These are phyloP conservation scores for Takifugu ocellatus DNA, from an alignment of 2,797 vertebrate genomes.

Conservation along the genomic window DNA sequence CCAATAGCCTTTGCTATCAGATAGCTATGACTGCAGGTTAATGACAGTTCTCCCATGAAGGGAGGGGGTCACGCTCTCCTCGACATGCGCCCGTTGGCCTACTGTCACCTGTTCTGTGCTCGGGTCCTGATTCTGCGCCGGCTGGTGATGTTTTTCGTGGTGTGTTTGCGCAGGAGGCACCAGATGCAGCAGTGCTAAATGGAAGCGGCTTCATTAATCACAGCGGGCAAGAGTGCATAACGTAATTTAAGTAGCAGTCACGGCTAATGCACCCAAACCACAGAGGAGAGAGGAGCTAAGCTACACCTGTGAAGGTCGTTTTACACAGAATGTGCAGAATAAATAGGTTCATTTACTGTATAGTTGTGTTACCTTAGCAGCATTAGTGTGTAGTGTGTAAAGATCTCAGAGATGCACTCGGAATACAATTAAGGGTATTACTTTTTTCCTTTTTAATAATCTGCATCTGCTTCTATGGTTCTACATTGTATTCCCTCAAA, in stretches of 20 bases:
- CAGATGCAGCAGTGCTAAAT: constrained; percentile 41
- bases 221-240: constrained; percentile 5
- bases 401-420: constrained; percentile 12
- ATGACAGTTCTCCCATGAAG: constrained; percentile 53
- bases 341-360: too few species aligned
- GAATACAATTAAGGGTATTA: constrained; percentile 2
- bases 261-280: constrained; percentile 11
- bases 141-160: background rate
- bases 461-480: constrained; percentile 10
- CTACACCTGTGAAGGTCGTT: too few species aligned
- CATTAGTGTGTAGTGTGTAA: constrained; percentile 4
- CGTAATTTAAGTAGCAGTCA: constrained; percentile 25
- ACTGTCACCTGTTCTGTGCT: background rate
- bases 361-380: background rate
- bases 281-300: background rate
- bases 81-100: constrained; percentile 50
- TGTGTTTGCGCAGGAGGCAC: constrained; percentile 7
- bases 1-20: constrained; percentile 59
- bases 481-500: constrained; percentile 3
- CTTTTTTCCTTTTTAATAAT: background rate
- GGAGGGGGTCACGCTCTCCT: constrained; percentile 19
- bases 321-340: constrained; percentile 2
- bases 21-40: constrained; percentile 68
- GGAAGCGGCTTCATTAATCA: constrained; percentile 56
- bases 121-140: constrained; percentile 13